These are phyloP conservation scores for Ptychodera flava DNA, from an alignment of 35 echinoderm and acorn worm genomes.

Conservation along the genomic window DNA sequence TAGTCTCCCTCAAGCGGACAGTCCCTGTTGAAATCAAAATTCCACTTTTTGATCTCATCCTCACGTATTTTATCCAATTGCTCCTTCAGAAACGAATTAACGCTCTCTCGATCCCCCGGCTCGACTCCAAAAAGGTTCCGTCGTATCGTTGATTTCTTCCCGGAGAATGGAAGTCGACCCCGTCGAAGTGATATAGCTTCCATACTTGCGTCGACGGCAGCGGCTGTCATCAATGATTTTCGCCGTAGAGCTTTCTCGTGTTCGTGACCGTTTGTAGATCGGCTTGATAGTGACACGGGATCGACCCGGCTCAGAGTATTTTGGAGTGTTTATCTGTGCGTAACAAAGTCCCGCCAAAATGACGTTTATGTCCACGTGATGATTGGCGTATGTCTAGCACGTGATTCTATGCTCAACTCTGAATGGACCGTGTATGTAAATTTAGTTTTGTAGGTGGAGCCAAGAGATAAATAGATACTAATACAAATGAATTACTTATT, in stretches of 20 bases:
- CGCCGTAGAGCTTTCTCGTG: neutral
- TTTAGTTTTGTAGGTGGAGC: neutral
- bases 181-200: neutral
- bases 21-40: neutral
- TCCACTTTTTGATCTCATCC: neutral
- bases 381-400: neutral
- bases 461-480: neutral
- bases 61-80: neutral
- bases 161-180: neutral
- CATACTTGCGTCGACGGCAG: neutral
- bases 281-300: neutral
- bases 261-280: neutral
- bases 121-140: neutral
- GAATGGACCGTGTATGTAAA: neutral
- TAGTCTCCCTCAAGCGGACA: neutral
- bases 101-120: neutral
- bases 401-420: neutral
- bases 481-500: neutral
- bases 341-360: neutral
- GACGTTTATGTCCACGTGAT: neutral
- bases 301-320: neutral
- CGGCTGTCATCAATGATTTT: neutral
- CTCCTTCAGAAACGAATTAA: neutral
- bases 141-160: neutral
- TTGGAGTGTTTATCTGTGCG: neutral